phyloP scores from a whole-genome alignment of 1,140 invertebrate genomes.

The Agrilus planipennis region DNA sequence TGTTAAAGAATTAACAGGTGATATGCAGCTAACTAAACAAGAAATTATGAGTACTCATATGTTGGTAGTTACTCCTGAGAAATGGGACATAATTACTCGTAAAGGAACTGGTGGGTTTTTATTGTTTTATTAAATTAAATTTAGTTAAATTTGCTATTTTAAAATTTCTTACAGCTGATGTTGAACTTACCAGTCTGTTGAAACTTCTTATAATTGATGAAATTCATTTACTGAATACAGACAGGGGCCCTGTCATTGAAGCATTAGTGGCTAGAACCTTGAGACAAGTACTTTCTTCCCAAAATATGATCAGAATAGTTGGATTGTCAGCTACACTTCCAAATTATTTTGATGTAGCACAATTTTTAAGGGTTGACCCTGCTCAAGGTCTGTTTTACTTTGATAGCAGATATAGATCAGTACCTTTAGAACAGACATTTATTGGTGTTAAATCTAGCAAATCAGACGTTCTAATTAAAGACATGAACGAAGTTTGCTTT shows the following conservation, averaged over 20 bases:
- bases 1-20: conserved; percentile 92
- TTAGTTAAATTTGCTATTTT: too few relatives aligned
- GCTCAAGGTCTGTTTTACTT: conserved; percentile 93
- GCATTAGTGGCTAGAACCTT: conserved; percentile 91
- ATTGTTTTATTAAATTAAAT: conserved; percentile 2
- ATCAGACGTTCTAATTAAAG: conserved; percentile 47
- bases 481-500: conserved; percentile 89
- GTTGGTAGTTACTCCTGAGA: conserved; percentile 97
- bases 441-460: conserved; percentile 79
- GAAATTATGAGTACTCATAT: conserved; percentile 96
- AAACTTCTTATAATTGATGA: conserved; percentile 97
- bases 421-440: conserved; percentile 87
- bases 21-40: conserved; percentile 92
- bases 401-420: conserved; percentile 80
- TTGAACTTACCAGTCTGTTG: conserved; percentile 80
- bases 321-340: conserved; percentile 95
- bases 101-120: conserved; percentile 47
- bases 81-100: conserved; percentile 98
- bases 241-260: conserved; percentile 95
- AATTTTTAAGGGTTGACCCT: conserved; percentile 89
- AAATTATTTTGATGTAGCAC: conserved; percentile 94
- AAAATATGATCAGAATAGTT: conserved; percentile 96
- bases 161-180: conserved; percentile 58
- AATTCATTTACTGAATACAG: conserved; percentile 94
- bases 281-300: conserved; percentile 86